Percentiles rank a stretch among this genome's conserved stretches.
phyloP scores from a whole-genome alignment of 2,888 invertebrate species.

The Torymus tubicola region DNA sequence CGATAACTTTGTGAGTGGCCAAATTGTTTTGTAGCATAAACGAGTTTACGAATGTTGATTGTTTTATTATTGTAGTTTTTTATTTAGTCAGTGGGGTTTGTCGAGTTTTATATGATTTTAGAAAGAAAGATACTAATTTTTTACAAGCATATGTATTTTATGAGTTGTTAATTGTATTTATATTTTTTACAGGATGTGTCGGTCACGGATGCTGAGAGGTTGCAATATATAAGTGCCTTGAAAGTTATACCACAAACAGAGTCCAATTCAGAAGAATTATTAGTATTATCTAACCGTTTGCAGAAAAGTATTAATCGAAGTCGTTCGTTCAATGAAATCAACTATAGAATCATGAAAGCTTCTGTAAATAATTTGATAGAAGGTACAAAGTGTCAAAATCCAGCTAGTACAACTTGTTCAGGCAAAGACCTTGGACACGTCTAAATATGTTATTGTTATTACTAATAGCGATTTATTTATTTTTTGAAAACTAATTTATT shows the following conservation, averaged over 20 bases:
- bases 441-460: too few species aligned
- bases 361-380: constrained; percentile 77
- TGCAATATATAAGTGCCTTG: constrained; percentile 27
- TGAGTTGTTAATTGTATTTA: neutral
- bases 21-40: too few species aligned
- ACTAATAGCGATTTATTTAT: too few species aligned
- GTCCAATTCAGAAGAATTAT: constrained; percentile 78
- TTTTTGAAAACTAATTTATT: too few species aligned
- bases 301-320: constrained; percentile 82
- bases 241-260: constrained; percentile 9
- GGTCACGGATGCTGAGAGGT: constrained; percentile 16
- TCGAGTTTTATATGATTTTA: too few species aligned
- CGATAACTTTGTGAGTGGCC: too few species aligned
- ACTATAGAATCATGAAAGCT: constrained; percentile 83
- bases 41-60: too few species aligned
- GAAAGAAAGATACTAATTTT: too few species aligned
- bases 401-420: too few species aligned
- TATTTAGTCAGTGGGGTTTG: too few species aligned
- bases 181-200: constrained; percentile 14
- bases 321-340: constrained; percentile 78
- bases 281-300: constrained; percentile 82
- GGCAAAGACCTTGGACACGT: too few species aligned
- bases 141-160: neutral
- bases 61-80: too few species aligned
- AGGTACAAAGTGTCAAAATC: constrained; percentile 74